These are phyloP conservation scores for Datnioides undecimradiatus DNA, from an alignment of 2,113 vertebrate species.

Conservation along the genomic window DNA sequence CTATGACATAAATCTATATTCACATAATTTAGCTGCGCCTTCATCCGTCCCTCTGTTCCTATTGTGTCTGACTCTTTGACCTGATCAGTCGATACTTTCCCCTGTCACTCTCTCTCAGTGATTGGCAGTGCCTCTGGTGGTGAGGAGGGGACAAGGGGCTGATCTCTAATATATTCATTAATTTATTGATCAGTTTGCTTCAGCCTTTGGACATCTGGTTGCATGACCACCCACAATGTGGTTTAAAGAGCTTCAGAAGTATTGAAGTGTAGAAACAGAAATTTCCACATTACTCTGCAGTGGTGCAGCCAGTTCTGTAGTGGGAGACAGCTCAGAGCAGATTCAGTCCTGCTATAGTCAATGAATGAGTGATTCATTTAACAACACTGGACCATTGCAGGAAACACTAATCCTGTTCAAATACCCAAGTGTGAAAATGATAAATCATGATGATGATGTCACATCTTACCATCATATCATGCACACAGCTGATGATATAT, in stretches of 20 bases:
- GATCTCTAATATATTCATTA: slow-evolving; percentile 81
- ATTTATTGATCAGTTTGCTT: slow-evolving; percentile 78
- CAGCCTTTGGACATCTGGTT: no score
- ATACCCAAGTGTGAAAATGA: background rate
- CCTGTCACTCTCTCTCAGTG: slow-evolving; percentile 58
- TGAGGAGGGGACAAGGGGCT: slow-evolving; percentile 23
- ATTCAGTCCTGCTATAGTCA: no score
- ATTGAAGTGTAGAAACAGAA: background rate
- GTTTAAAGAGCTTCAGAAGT: slow-evolving; percentile 44
- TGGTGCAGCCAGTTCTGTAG: background rate
- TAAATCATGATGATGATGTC: background rate
- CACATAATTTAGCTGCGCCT: background rate
- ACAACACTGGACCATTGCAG: background rate
- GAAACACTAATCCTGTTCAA: background rate
- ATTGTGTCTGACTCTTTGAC: slow-evolving; percentile 49
- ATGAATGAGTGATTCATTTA: no score
- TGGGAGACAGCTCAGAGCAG: background rate
- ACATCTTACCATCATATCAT: background rate
- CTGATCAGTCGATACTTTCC: slow-evolving; percentile 71
- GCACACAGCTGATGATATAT: background rate
- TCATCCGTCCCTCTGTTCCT: background rate
- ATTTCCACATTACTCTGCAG: background rate
- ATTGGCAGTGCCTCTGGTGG: slow-evolving; percentile 54
- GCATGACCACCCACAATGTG: no score
- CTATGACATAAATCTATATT: background rate